Conservation (phyloP, 2,797 vertebrate genomes). For the Trichosurus vulpecula region DNA sequence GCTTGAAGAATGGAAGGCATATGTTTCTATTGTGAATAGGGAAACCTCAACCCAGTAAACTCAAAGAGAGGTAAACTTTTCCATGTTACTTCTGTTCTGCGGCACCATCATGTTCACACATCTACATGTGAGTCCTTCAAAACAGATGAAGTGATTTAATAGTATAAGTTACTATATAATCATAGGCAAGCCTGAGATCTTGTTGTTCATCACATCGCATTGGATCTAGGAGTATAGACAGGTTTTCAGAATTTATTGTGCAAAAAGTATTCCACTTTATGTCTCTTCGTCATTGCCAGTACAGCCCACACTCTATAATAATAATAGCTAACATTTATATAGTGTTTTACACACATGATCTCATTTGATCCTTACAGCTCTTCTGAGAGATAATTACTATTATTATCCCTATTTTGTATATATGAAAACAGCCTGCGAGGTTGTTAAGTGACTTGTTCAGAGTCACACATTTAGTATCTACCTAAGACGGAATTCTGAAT, state of each 20-base stretch:
- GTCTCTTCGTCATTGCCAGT: background rate
- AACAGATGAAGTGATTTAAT: background rate
- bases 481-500: background rate
- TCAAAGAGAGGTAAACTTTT: background rate
- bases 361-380: background rate
- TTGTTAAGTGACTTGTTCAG: background rate
- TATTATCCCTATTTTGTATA: background rate
- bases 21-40: background rate
- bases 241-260: background rate
- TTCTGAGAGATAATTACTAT: background rate
- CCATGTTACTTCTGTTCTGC: background rate
- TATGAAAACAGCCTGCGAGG: background rate
- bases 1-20: background rate
- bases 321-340: background rate
- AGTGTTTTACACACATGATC: background rate
- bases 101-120: background rate
- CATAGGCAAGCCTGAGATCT: background rate
- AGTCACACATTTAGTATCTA: background rate
- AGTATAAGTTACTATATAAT: background rate
- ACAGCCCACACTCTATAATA: background rate
- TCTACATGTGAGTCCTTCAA: background rate
- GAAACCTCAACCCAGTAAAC: background rate
- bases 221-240: background rate
- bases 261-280: background rate
- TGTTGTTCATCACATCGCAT: background rate